These are phyloP conservation scores for Thunnus maccoyii DNA, from an alignment of 2,113 vertebrate genomes.

Conservation along the genomic window DNA sequence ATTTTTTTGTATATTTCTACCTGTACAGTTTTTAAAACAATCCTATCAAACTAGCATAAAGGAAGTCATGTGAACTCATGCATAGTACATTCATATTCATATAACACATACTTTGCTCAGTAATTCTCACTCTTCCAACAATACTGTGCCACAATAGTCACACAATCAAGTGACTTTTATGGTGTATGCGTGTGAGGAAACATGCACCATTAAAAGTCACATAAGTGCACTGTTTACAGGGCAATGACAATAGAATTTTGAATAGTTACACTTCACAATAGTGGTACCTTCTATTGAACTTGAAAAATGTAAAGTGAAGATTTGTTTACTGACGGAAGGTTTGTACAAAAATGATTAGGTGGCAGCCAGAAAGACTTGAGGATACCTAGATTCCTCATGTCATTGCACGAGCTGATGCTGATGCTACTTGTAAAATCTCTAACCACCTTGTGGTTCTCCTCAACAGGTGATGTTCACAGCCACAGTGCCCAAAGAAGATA, in stretches of 20 bases:
- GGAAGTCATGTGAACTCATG: not conserved
- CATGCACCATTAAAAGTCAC: no score
- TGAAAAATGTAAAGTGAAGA: no score
- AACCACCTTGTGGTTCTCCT: slow-evolving; percentile 47
- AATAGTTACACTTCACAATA: no score
- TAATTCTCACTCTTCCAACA: not conserved
- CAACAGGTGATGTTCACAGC: slow-evolving; percentile 86
- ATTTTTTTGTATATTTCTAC: not conserved
- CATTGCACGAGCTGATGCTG: not conserved
- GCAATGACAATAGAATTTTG: no score
- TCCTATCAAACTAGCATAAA: not conserved
- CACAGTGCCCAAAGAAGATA: slow-evolving; percentile 81
- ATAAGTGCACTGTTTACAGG: no score
- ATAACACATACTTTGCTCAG: not conserved
- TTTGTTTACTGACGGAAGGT: not conserved
- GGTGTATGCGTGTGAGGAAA: no score
- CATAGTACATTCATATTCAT: not conserved
- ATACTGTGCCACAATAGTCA: not conserved
- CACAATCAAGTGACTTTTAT: no score
- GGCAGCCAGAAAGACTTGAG: not conserved
- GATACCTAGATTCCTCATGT: not conserved
- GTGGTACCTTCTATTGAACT: no score
- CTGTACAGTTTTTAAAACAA: not conserved
- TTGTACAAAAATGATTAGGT: not conserved
- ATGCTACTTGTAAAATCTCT: slow-evolving; percentile 1